Conservation (phyloP, 1,140 invertebrate genomes). For the Neodiprion pinetum region DNA sequence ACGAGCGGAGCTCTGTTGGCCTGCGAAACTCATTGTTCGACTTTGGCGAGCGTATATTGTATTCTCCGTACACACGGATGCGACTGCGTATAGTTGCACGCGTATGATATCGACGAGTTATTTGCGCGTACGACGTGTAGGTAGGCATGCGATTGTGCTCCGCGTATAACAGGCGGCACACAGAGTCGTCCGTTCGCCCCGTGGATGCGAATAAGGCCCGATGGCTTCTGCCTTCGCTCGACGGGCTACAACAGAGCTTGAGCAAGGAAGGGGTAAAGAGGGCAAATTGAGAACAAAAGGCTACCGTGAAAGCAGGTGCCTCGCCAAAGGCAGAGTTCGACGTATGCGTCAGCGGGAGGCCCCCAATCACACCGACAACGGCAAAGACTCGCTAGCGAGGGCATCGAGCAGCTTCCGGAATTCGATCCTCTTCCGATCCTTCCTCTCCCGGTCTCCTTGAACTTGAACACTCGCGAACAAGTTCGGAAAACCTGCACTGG, state of each 20-base stretch:
- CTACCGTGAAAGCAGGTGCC: slow-evolving; percentile 42
- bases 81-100: neutral
- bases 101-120: neutral
- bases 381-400: neutral
- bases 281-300: slow-evolving; percentile 5
- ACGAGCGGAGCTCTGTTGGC: too few relatives aligned
- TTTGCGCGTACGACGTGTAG: neutral
- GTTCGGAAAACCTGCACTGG: neutral
- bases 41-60: neutral
- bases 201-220: neutral
- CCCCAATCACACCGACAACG: slow-evolving; percentile 37
- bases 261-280: neutral
- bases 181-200: too few relatives aligned
- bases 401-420: neutral
- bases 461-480: neutral
- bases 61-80: too few relatives aligned
- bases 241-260: neutral
- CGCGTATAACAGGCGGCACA: neutral
- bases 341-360: slow-evolving; percentile 45
- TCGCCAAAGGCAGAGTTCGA: slow-evolving; percentile 47
- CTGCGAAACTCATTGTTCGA: neutral
- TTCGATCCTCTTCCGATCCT: slow-evolving; percentile 14
- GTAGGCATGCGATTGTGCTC: neutral
- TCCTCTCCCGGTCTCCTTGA: neutral
- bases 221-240: neutral